Conservation (phyloP, 2,888 invertebrate genomes). For the Elmis aenea region DNA sequence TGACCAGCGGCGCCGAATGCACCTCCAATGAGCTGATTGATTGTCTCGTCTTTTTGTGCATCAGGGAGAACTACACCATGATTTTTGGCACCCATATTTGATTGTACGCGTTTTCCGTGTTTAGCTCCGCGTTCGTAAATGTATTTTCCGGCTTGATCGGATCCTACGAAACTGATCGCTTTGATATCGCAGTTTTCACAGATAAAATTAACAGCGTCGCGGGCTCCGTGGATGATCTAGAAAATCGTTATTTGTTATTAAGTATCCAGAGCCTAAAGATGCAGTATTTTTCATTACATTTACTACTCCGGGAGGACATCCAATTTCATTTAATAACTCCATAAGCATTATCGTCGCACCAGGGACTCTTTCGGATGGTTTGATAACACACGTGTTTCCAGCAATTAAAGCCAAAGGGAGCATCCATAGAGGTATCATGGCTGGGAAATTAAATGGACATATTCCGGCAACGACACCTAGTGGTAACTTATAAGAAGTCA, state of each 20-base stretch:
- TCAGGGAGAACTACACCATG: conserved; percentile 96
- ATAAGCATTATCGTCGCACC: conserved; percentile 94
- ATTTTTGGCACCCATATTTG: conserved; percentile 99
- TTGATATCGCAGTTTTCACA: conserved; percentile 94
- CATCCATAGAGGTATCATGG: conserved; percentile 99
- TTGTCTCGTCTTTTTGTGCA: conserved; percentile 93
- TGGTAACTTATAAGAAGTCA: conserved; percentile 84
- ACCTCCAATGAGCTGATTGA: conserved; percentile 85
- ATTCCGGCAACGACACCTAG: conserved; percentile 93
- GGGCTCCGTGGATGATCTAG: conserved; percentile 87
- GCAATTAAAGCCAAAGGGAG: conserved; percentile 81
- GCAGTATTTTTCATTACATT: too few relatives aligned
- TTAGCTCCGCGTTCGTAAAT: conserved; percentile 90
- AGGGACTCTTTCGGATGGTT: conserved; percentile 97
- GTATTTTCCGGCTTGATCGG: conserved; percentile 92
- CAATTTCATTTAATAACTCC: conserved; percentile 88
- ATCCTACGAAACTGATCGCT: conserved; percentile 98
- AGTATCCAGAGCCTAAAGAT: too few relatives aligned
- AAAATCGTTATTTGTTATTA: too few relatives aligned
- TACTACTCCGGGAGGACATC: conserved; percentile 92
- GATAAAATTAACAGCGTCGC: conserved; percentile 93
- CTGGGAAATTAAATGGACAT: conserved; percentile 98
- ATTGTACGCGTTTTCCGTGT: conserved; percentile 87
- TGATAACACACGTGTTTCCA: conserved; percentile 92
- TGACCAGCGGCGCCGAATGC: conserved; percentile 99